phyloP scores from a whole-genome alignment of 2,797 vertebrate species.

The Pseudomugil gertrudae region DNA sequence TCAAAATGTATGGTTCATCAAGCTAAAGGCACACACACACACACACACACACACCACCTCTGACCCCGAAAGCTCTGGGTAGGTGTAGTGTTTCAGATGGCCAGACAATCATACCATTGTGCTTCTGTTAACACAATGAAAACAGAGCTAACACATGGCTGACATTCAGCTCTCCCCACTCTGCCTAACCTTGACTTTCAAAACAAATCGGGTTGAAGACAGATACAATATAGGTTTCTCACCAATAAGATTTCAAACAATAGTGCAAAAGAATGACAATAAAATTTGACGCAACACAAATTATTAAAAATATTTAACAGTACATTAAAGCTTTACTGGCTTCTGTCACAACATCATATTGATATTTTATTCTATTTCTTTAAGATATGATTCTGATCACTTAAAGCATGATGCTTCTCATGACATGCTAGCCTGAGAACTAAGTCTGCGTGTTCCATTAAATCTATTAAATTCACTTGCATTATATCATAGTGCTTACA shows the following conservation, averaged over 20 bases:
- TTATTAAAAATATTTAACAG: constrained; percentile 20
- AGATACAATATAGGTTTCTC: constrained; percentile 9
- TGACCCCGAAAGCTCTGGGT: constrained; percentile 67
- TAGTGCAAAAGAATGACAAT: background rate
- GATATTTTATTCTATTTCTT: constrained; percentile 40
- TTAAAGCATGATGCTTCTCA: constrained; percentile 48
- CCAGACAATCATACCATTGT: constrained; percentile 77
- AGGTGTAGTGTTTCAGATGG: constrained; percentile 77
- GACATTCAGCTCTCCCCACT: constrained; percentile 56
- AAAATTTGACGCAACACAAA: background rate
- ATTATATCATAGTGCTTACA: constrained; percentile 79
- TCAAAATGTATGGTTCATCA: constrained; percentile 49
- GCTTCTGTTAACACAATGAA: constrained; percentile 76
- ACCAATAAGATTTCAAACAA: constrained; percentile 3
- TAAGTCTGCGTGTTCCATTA: constrained; percentile 77
- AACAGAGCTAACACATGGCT: constrained; percentile 76
- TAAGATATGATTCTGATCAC: constrained; percentile 54
- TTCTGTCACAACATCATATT: background rate
- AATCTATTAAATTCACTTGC: constrained; percentile 80
- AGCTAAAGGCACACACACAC: constrained; percentile 65
- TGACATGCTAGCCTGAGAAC: constrained; percentile 46
- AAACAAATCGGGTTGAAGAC: constrained; percentile 46
- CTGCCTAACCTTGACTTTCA: constrained; percentile 65
- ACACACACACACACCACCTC: constrained; percentile 66
- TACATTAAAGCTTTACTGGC: background rate